Evolutionary conservation across 2,113 vertebrate species (phyloP), one percentile per base, ranked within the genome.

Genomic region (Chaetops frenatus): DNA sequence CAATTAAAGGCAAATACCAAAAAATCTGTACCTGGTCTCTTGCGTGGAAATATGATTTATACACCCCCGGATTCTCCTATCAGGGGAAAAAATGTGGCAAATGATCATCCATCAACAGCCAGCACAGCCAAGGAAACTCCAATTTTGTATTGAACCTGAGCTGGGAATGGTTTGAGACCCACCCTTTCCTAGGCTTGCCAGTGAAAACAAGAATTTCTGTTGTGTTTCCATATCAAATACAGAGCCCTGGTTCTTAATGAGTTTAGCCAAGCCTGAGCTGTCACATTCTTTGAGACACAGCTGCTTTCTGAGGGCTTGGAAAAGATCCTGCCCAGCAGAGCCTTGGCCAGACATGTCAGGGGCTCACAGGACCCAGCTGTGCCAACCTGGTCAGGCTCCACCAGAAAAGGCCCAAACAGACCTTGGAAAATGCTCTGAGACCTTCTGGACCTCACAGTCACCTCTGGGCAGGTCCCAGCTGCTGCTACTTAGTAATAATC

Each of bases 1-100:
- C 78, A 94, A 94, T 96, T 95, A 96, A 87, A 16, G 77, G 54
- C 86, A 94, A 96, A 95, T 94, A 96, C 91, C 77, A 96, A 95
- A 94, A 88, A 83, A 70, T 65, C 48, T 15, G 40, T 92, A 94
- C 86, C 94, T 83, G 64, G 90, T 66, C 18, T 71, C 47, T 71
- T 78, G 60, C 6, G 6, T 50, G 31, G 86, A 92, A 88, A 86
- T 56, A 36, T 40, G 35, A 92, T 81, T 94, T 92, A 78, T 71
- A 67, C 3, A 3, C 8, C 14, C 23, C 38, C 5, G 4, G n/a
- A 15, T 83, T 88, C 84, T 74, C 44, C 53, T 62, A 1, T 36
- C 28, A 42, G 48, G 56, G 69, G 10, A 21, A 60, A 88, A 88
- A 76, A 78, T 22, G 38, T 50, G 64, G 69, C 19, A 66, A 92